Percentiles rank a stretch among this genome's conserved stretches.
These are phyloP conservation scores for Tiaroga cobitis DNA, from an alignment of 2,797 vertebrate genomes.

Conservation along the genomic window DNA sequence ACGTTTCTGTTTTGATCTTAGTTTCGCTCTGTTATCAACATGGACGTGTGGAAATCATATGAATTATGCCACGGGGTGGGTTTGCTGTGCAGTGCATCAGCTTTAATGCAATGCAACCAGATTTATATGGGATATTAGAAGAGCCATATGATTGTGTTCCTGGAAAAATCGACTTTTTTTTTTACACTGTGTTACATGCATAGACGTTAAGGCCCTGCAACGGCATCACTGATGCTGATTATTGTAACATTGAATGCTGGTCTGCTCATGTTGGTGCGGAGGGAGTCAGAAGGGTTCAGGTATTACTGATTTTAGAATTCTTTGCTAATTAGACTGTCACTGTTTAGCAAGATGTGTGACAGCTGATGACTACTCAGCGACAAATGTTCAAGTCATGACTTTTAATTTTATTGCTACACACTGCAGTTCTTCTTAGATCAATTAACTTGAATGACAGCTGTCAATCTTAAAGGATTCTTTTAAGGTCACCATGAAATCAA, in stretches of 20 bases:
- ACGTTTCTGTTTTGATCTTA: slow-evolving; percentile 13
- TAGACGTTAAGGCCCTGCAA: background rate
- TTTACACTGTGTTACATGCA: background rate
- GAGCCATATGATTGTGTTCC: background rate
- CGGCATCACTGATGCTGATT: slow-evolving; percentile 61
- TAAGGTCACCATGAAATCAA: background rate
- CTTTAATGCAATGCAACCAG: background rate
- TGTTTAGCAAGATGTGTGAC: slow-evolving; percentile 69
- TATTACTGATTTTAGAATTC: slow-evolving; percentile 71
- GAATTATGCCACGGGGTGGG: background rate
- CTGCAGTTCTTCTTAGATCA: slow-evolving; percentile 14
- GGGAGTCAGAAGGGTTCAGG: slow-evolving; percentile 59
- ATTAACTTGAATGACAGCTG: background rate
- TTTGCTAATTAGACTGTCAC: slow-evolving; percentile 69
- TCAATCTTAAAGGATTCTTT: background rate
- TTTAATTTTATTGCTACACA: background rate
- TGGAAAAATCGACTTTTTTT: background rate
- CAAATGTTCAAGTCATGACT: slow-evolving; percentile 59
- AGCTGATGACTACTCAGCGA: slow-evolving; percentile 61
- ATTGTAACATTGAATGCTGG: slow-evolving; percentile 59
- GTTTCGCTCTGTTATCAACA: background rate
- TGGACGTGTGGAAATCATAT: background rate
- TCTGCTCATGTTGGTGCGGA: background rate
- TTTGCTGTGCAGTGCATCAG: background rate
- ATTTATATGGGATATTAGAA: background rate